Evolutionary conservation across 2,797 vertebrate genomes (phyloP), one percentile per base, ranked within the genome.

Genomic region (Periparus ater): DNA sequence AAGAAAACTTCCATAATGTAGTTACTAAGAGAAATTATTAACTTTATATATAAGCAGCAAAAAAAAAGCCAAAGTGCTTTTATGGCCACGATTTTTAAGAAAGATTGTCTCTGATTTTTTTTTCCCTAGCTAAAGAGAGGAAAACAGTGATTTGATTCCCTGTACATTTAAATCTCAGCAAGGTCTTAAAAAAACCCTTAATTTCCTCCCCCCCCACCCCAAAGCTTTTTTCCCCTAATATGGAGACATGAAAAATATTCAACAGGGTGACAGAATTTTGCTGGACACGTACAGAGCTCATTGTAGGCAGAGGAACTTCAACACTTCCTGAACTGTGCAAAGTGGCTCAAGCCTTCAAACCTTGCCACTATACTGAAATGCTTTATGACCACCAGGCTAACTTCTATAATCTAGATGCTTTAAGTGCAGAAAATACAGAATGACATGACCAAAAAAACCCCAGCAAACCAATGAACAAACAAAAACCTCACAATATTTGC

Each of bases 231-330:
- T 36, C 3, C 3, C 18, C 45, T 7, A 32, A 51, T 50, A 51
- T 8, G 9, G 30, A 68, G 75, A 72, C 0, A 1, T 29, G 19
- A 50, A 0, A 0, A 93, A 55, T 77, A 94, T 36, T 57, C 83
- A 96, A 94, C 44, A 61, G 44, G 57, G 70, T 78, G 44, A 81
- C 26, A 89, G 78, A 84, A 95, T 54, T 95, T 88, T 73, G 68
- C 92, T 95, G 50, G 63, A 96, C 85, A 89, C 86, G 91, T 65
- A 73, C 17, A 81, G 42, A 89, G 44, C 16, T 85, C 80, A 70
- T 4, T 48, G 72, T 47, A 93, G 96, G 83, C 53, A 85, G 21
- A 85, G n/a, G 36, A 95, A 89, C 63, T 96, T 96, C 95, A 96
- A 97, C 97, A 91, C 60, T 60, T 70, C 45, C 68, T 87, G 42